Evolutionary conservation across 2,113 vertebrate genomes (phyloP), one percentile per base, ranked within the genome.

Genomic region (Hypanus sabinus): DNA sequence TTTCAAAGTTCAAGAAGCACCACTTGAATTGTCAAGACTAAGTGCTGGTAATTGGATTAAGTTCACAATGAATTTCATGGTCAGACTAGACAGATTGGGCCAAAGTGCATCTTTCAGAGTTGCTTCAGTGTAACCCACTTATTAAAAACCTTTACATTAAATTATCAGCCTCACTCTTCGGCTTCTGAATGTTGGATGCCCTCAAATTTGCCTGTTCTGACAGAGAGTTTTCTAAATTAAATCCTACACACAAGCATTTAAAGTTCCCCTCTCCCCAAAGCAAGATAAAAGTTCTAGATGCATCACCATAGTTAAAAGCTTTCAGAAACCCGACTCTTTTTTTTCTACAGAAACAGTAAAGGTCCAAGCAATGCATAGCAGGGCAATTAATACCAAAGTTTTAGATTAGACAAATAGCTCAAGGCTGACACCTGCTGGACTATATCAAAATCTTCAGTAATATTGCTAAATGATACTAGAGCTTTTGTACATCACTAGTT

Each of bases 251-350:
- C 62, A 88, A 7, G 57, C 85, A 90, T 68, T 90, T 33, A 90
- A 14, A 62, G 0, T 8, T 88, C 33, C 65, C 16, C 3, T n/a
- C 12, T 5, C 68, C 68, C 8, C 27, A 87, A 87, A 83, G 24
- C 11, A 30, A 60, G 83, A 3, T n/a, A 87, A 90, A 90, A 33
- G 60, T 90, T 33, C n/a, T 30, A 65, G 60, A 20, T 68, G 60
- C 7, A 16, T 90, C 60, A 33, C 60, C 33, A 90, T 18, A 62
- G 85, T 33, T 90, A 90, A 90, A 90, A 68, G 85, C 85, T 68
- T 90, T 90, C 57, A 90, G 65, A 65, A 90, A 90, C 60, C 57
- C 65, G 85, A 90, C 85, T 90, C 36, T 73, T 90, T 62, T 88
- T 73, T 90, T 62, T 60, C 85, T 30, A 65, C 60, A 20, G 60